Evolutionary conservation across 1,140 invertebrate species (phyloP), one percentile per base, ranked within the genome.

Genomic region (Cydia splendana): DNA sequence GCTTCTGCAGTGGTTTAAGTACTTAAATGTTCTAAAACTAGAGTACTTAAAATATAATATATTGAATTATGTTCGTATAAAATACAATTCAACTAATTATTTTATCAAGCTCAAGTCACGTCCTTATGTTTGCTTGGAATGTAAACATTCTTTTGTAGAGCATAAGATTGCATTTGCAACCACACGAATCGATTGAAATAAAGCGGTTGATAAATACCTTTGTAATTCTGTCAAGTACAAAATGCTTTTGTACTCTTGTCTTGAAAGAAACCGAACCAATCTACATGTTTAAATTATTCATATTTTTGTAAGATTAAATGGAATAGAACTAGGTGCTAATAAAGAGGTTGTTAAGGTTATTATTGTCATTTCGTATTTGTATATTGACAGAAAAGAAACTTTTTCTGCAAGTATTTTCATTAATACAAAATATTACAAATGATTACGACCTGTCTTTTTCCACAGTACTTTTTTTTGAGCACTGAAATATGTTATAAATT

Each of bases 51-150:
- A 18, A 18, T 57, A 57, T 4, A 18, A 48, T 48, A 62, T 62
- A 62, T 62, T 62, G 53, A 57, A 57, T 57, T 18, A 57, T 15
- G 15, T 57, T 57, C 53, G 15, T 57, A 57, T 18, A 57, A 57
- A 57, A 57, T 57, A 57, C 53, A 9, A 57, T 57, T 57, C n/a
- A 57, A 18, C 53, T 57, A 18, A 15, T 20, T 62, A 24, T 9
- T 24, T 24, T 62, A 10, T 57, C 1, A 62, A 62, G 57, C 57
- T 62, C 57, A 24, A 62, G 57, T 62, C 57, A 62, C 57, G 57
- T 62, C 57, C 3, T 62, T 62, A 62, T n/a, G 53, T 62, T 62
- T 62, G 57, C 7, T 62, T 62, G 57, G 57, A 62, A 62, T 62
- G 53, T 62, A 62, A 62, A 62, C 53, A 53, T 18, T 62, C 24